Evolutionary conservation across 2,888 invertebrate species (phyloP).

Genomic region (Dynastes hyllus): DNA sequence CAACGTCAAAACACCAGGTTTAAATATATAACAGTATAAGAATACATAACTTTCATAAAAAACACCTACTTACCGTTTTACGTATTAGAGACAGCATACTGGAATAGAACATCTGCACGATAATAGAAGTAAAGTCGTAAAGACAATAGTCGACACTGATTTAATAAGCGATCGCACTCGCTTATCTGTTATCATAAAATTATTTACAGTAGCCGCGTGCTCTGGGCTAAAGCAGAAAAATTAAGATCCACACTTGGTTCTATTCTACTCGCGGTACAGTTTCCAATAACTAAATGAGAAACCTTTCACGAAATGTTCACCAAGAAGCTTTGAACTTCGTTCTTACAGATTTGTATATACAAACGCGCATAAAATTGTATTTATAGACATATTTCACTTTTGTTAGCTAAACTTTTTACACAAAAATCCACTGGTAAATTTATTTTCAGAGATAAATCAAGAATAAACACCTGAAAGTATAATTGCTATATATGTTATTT

Average conservation of each 20-base stretch:
- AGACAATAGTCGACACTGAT: constrained; percentile 14
- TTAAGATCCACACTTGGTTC: not conserved
- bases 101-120: not conserved
- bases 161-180: not conserved
- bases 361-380: too few species aligned
- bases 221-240: not conserved
- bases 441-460: too few species aligned
- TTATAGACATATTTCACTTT: too few species aligned
- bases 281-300: constrained; percentile 23
- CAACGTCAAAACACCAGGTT: not conserved
- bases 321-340: constrained; percentile 28
- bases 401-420: too few species aligned
- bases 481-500: too few species aligned
- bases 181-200: constrained; percentile 19
- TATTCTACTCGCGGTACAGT: constrained; percentile 6
- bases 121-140: not conserved
- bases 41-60: not conserved
- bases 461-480: too few species aligned
- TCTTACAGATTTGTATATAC: not conserved
- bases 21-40: not conserved
- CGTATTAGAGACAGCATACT: constrained; percentile 54
- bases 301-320: constrained; percentile 13
- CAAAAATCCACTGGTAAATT: too few species aligned
- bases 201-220: constrained; percentile 18
- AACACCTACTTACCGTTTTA: constrained; percentile 51